Percentiles rank a stretch among this genome's conserved stretches.
Evolutionary conservation across 1,140 invertebrate genomes (phyloP).

Genomic region (Lordiphosa collinella): DNA sequence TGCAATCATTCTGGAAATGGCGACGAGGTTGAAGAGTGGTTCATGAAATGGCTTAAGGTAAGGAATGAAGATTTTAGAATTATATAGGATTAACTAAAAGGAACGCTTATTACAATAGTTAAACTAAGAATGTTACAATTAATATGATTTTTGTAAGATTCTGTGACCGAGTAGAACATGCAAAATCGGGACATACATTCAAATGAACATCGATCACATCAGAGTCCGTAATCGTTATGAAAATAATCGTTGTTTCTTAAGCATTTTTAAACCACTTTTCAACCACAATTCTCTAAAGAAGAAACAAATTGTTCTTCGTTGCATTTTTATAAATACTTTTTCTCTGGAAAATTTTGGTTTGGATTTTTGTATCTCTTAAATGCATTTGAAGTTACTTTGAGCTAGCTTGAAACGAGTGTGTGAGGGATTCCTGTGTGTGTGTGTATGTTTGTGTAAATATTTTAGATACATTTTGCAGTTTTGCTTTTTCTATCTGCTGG

Average conservation of each 20-base stretch:
- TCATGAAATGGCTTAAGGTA: background rate
- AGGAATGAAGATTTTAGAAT: background rate
- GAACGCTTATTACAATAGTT: no score
- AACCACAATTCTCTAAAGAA: background rate
- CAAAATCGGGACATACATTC: no score
- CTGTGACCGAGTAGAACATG: no score
- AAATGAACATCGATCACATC: no score
- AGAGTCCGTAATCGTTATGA: no score
- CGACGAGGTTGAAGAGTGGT: constrained; percentile 3
- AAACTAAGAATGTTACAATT: no score
- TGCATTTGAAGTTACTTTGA: constrained; percentile 70
- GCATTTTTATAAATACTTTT: constrained; percentile 13
- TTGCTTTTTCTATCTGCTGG: constrained; percentile 39
- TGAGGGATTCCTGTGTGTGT: constrained; percentile 6
- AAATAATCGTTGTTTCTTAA: background rate
- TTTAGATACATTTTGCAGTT: constrained; percentile 68
- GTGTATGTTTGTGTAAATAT: constrained; percentile 39
- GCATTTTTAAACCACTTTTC: constrained; percentile 10
- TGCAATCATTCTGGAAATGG: constrained; percentile 12
- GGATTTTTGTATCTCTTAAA: constrained; percentile 45
- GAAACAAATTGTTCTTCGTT: constrained; percentile 18
- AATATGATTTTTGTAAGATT: no score
- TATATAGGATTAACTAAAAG: no score
- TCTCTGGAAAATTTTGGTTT: constrained; percentile 10
- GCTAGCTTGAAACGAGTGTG: constrained; percentile 62